These are phyloP conservation scores for Silvanus unidentatus DNA, from an alignment of 2,888 invertebrate species.

Conservation along the genomic window DNA sequence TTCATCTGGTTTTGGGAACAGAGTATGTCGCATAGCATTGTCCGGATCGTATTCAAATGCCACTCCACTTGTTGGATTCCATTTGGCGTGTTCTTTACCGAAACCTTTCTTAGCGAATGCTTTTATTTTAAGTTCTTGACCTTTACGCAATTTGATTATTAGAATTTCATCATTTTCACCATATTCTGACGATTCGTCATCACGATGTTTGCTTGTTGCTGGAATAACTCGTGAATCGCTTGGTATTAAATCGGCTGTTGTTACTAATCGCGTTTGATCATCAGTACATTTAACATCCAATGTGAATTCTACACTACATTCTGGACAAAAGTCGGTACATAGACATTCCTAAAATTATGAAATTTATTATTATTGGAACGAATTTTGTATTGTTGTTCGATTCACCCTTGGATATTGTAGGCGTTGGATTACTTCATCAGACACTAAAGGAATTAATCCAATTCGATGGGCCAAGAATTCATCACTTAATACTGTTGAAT, in stretches of 20 bases:
- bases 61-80: slow-evolving; percentile 99
- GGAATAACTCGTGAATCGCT: slow-evolving; percentile 89
- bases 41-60: slow-evolving; percentile 99
- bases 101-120: slow-evolving; percentile 94
- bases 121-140: slow-evolving; percentile 84
- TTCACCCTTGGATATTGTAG: slow-evolving; percentile 80
- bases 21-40: slow-evolving; percentile 91
- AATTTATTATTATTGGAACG: slow-evolving; percentile 2
- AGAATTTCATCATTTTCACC: slow-evolving; percentile 87
- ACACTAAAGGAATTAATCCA: slow-evolving; percentile 91
- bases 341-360: slow-evolving; percentile 76
- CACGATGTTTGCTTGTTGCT: slow-evolving; percentile 85
- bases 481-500: slow-evolving; percentile 96
- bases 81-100: slow-evolving; percentile 99
- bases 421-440: slow-evolving; percentile 92
- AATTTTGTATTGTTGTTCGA: too few species aligned
- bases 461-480: slow-evolving; percentile 98
- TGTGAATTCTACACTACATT: slow-evolving; percentile 97
- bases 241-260: slow-evolving; percentile 92
- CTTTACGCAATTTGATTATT: slow-evolving; percentile 66
- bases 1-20: slow-evolving; percentile 94
- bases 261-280: slow-evolving; percentile 91
- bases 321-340: slow-evolving; percentile 94
- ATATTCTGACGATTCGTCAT: slow-evolving; percentile 90
- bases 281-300: slow-evolving; percentile 93